phyloP scores from a whole-genome alignment of 2,888 invertebrate genomes.

The Lochmaea capreae region DNA sequence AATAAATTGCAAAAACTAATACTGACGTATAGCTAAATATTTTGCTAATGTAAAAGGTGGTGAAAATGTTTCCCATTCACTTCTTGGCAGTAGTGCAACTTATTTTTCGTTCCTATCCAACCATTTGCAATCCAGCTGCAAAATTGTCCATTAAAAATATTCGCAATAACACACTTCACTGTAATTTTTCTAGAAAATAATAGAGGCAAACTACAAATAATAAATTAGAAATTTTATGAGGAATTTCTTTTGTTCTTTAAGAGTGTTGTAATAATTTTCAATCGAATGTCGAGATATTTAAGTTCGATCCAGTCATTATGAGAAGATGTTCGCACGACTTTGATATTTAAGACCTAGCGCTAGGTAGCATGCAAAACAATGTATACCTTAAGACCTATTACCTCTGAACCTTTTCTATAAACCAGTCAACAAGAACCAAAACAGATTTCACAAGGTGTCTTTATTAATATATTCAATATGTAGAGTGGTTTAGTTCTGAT shows the following conservation, averaged over 20 bases:
- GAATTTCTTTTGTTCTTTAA: slow-evolving; percentile 8
- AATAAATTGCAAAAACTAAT: too few relatives aligned
- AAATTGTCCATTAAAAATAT: too few relatives aligned
- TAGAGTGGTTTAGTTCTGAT: not conserved
- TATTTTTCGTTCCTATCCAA: too few relatives aligned
- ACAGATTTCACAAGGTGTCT: not conserved
- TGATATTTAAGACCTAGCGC: slow-evolving; percentile 35
- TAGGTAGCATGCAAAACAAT: slow-evolving; percentile 11
- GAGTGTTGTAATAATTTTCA: slow-evolving; percentile 15
- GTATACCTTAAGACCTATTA: slow-evolving; percentile 40
- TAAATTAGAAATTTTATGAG: slow-evolving; percentile 4
- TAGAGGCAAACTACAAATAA: not conserved
- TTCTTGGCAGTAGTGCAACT: too few relatives aligned
- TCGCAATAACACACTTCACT: not conserved
- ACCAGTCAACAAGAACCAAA: slow-evolving; percentile 32
- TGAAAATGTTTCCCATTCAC: too few relatives aligned
- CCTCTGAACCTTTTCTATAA: slow-evolving; percentile 44
- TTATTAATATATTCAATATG: not conserved
- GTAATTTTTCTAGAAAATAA: not conserved
- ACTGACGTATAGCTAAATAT: too few relatives aligned
- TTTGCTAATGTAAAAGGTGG: too few relatives aligned
- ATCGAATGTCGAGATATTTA: slow-evolving; percentile 18
- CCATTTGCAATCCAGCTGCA: too few relatives aligned
- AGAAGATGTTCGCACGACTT: slow-evolving; percentile 26
- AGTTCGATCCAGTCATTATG: slow-evolving; percentile 21